Conservation (phyloP, 2,113 vertebrate species). For the Conger conger region DNA sequence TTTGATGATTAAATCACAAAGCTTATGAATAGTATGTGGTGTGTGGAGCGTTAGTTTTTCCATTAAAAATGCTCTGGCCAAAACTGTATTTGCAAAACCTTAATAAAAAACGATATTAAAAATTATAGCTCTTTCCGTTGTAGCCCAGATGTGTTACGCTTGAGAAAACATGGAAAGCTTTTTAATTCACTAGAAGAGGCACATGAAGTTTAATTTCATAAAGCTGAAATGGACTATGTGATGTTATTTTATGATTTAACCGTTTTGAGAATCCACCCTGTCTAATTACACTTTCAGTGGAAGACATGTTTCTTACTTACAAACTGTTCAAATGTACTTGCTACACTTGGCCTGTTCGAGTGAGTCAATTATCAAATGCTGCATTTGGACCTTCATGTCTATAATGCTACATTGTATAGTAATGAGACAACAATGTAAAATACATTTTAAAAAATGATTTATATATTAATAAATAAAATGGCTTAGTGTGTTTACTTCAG, state of each 20-base stretch:
- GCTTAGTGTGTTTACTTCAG: constrained; percentile 67
- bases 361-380: constrained; percentile 59
- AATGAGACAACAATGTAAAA: constrained; percentile 56
- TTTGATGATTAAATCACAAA: constrained; percentile 18
- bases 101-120: background rate
- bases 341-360: constrained; percentile 43
- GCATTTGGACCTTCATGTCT: constrained; percentile 50
- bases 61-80: constrained; percentile 7
- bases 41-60: background rate
- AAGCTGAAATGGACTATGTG: background rate
- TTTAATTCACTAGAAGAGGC: background rate
- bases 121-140: background rate
- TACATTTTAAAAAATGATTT: no score
- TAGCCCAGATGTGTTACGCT: background rate
- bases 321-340: constrained; percentile 36
- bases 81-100: constrained; percentile 1
- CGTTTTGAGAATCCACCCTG: background rate
- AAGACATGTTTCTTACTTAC: constrained; percentile 57
- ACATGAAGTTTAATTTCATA: constrained; percentile 13
- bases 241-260: background rate
- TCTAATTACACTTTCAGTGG: background rate
- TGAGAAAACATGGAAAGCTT: background rate
- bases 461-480: constrained; percentile 62
- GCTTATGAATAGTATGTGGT: constrained; percentile 11
- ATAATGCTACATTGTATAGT: constrained; percentile 55